Evolutionary conservation across 2,888 invertebrate species (phyloP).

Genomic region (Ceriagrion tenellum): DNA sequence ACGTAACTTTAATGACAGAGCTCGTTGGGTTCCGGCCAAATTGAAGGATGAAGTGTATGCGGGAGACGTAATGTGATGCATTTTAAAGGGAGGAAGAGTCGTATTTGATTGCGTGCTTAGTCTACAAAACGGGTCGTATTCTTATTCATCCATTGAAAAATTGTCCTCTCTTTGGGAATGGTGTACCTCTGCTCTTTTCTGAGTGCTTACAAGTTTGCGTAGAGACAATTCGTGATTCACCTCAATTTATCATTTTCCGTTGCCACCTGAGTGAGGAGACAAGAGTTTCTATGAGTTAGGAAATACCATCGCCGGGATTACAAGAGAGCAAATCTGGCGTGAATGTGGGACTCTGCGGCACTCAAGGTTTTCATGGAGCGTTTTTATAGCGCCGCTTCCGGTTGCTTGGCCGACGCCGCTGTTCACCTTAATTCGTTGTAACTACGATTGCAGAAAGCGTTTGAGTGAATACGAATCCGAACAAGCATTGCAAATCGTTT

Average conservation of each 20-base stretch:
- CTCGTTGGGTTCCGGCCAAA: background rate
- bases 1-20: no score
- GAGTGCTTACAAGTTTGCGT: background rate
- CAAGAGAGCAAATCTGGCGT: background rate
- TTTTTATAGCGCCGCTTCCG: background rate
- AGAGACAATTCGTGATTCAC: background rate
- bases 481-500: background rate
- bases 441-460: background rate
- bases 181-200: background rate
- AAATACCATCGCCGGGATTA: background rate
- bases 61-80: background rate
- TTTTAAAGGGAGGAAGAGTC: background rate
- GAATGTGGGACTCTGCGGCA: background rate
- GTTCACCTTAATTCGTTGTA: background rate
- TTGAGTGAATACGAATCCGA: background rate
- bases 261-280: background rate
- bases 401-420: background rate
- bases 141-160: background rate
- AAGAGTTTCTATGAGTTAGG: background rate
- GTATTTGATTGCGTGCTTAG: background rate
- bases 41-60: background rate
- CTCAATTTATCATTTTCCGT: background rate
- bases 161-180: background rate
- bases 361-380: background rate
- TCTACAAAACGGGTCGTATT: background rate